phyloP scores from a whole-genome alignment of 2,113 vertebrate genomes.

The Meleagris gallopavo region DNA sequence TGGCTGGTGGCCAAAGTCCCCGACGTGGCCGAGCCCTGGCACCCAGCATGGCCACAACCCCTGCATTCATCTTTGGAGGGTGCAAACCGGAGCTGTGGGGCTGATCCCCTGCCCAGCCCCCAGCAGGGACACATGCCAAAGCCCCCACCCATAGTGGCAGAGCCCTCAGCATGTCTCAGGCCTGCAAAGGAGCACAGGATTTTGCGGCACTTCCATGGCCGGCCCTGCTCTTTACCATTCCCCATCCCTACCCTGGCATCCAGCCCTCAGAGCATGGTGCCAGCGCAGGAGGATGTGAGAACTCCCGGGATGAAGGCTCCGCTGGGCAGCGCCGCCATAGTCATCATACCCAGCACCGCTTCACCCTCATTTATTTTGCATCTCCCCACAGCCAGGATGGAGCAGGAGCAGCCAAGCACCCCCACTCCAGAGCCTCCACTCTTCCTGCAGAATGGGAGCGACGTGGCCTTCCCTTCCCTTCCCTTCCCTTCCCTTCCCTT shows the following conservation, averaged over 20 bases:
- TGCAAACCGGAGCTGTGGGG: not conserved
- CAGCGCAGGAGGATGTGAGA: not conserved
- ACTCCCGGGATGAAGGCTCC: not conserved
- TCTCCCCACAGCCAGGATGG: not conserved
- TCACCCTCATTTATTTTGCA: not conserved
- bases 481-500: too few relatives aligned
- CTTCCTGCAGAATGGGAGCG: not conserved
- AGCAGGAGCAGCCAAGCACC: not conserved
- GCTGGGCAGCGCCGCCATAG: too few relatives aligned
- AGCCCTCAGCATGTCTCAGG: not conserved
- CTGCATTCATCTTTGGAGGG: not conserved
- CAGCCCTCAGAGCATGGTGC: not conserved
- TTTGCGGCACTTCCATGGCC: not conserved
- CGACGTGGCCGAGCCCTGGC: not conserved
- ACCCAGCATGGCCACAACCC: not conserved
- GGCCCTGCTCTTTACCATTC: not conserved
- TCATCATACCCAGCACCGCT: not conserved
- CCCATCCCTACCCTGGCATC: not conserved
- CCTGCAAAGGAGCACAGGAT: not conserved
- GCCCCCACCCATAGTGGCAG: too few relatives aligned
- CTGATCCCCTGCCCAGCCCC: too few relatives aligned
- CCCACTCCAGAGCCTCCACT: not conserved
- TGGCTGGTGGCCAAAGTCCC: not conserved
- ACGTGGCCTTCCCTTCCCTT: slow-evolving; percentile 3
- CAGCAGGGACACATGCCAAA: too few relatives aligned